Evolutionary conservation across 2,888 invertebrate genomes (phyloP).

Genomic region (Linyphia triangularis): DNA sequence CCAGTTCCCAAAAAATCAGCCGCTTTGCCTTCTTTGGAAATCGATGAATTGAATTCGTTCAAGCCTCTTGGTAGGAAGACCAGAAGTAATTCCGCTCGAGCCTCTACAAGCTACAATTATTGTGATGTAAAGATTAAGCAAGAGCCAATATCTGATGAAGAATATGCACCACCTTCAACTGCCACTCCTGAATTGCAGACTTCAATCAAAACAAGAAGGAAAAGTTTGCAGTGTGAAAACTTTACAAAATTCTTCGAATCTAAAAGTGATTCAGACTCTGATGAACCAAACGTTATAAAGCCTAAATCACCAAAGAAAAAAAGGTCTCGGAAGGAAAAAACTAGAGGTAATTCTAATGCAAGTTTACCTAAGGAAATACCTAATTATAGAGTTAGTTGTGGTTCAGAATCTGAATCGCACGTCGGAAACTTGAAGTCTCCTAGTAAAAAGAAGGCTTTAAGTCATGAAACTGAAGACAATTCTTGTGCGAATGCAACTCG

Average conservation of each 20-base stretch:
- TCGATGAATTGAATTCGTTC: not conserved
- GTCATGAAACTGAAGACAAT: no score
- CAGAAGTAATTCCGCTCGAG: not conserved
- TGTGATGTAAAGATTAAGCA: not conserved
- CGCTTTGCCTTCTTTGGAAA: not conserved
- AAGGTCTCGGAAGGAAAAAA: not conserved
- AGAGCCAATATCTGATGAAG: slow-evolving; percentile 26
- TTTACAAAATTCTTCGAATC: slow-evolving; percentile 11
- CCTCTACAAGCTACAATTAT: not conserved
- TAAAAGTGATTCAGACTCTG: not conserved
- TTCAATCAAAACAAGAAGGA: not conserved
- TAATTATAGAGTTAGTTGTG: no score
- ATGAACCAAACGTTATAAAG: not conserved
- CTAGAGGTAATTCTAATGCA: not conserved
- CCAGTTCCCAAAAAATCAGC: not conserved
- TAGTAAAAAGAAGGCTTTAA: no score
- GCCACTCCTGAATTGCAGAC: not conserved
- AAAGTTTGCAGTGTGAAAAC: slow-evolving; percentile 3
- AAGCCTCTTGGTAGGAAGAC: not conserved
- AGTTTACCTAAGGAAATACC: not conserved
- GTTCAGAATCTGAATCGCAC: no score
- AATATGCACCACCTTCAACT: not conserved
- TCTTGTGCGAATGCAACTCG: not conserved
- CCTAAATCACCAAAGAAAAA: not conserved
- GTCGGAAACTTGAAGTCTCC: no score